Percentiles rank a stretch among this genome's conserved stretches.
These are phyloP conservation scores for Abrostola triplasia DNA, from an alignment of 2,888 invertebrate species.

Conservation along the genomic window DNA sequence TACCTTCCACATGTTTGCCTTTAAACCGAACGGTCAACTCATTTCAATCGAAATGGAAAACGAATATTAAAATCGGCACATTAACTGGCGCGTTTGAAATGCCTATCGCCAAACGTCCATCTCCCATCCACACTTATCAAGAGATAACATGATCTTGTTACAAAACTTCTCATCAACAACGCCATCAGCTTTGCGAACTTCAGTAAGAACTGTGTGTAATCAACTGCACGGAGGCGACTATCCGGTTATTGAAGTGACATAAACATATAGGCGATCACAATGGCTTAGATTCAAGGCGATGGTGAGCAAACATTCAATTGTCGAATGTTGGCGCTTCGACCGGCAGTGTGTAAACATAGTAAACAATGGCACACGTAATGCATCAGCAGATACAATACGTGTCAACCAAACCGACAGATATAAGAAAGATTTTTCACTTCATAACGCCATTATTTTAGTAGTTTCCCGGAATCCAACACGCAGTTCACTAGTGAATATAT, in stretches of 20 bases:
- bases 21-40: too few species aligned
- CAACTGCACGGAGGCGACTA: slow-evolving; percentile 26
- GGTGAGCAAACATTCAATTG: slow-evolving; percentile 80
- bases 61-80: too few species aligned
- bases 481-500: slow-evolving; percentile 18
- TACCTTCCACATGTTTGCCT: too few species aligned
- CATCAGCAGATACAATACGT: slow-evolving; percentile 25
- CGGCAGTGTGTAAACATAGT: slow-evolving; percentile 62
- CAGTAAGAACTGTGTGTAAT: slow-evolving; percentile 28
- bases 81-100: too few species aligned
- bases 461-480: slow-evolving; percentile 41
- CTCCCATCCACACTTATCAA: too few species aligned
- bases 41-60: too few species aligned
- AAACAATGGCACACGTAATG: slow-evolving; percentile 52
- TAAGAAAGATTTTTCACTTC: slow-evolving; percentile 57
- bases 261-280: slow-evolving; percentile 75
- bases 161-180: slow-evolving; percentile 10
- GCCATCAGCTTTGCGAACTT: slow-evolving; percentile 15
- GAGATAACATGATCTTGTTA: too few species aligned
- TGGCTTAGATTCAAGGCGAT: slow-evolving; percentile 68
- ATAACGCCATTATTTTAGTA: slow-evolving; percentile 45
- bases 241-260: slow-evolving; percentile 57
- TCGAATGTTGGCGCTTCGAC: slow-evolving; percentile 59
- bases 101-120: too few species aligned
- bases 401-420: slow-evolving; percentile 50